Conservation (phyloP, 2,888 invertebrate species). For the Antitype chi region DNA sequence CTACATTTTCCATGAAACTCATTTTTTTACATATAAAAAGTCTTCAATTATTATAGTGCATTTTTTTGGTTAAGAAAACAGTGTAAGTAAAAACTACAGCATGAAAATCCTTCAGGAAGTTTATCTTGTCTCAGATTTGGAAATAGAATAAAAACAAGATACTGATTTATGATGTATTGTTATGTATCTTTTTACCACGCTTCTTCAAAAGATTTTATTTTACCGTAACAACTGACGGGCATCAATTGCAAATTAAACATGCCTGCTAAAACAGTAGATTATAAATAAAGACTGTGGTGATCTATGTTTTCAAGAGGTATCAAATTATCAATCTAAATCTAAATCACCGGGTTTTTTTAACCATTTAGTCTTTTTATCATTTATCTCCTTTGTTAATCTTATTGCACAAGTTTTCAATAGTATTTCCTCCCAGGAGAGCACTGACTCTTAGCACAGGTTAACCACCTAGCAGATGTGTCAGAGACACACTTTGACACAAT, state of each 20-base stretch:
- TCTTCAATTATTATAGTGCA: not conserved
- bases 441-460: too few relatives aligned
- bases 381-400: too few relatives aligned
- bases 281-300: too few relatives aligned
- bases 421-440: too few relatives aligned
- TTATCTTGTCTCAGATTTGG: slow-evolving; percentile 19
- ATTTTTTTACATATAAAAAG: not conserved
- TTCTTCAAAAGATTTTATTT: not conserved
- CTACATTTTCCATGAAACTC: not conserved
- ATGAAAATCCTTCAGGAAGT: not conserved
- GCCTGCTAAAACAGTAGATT: not conserved
- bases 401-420: too few relatives aligned
- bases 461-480: too few relatives aligned
- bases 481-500: too few relatives aligned
- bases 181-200: not conserved
- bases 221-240: not conserved
- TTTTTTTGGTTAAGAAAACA: slow-evolving; percentile 9
- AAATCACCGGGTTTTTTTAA: too few relatives aligned
- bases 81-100: slow-evolving; percentile 4
- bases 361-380: too few relatives aligned
- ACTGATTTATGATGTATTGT: not conserved
- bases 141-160: slow-evolving; percentile 40
- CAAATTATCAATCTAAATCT: not conserved
- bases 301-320: not conserved
- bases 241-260: not conserved